These are phyloP conservation scores for Phacellophora camtschatica DNA, from an alignment of 30 jellyfish, hydroid and myxozoan genomes.

Conservation along the genomic window DNA sequence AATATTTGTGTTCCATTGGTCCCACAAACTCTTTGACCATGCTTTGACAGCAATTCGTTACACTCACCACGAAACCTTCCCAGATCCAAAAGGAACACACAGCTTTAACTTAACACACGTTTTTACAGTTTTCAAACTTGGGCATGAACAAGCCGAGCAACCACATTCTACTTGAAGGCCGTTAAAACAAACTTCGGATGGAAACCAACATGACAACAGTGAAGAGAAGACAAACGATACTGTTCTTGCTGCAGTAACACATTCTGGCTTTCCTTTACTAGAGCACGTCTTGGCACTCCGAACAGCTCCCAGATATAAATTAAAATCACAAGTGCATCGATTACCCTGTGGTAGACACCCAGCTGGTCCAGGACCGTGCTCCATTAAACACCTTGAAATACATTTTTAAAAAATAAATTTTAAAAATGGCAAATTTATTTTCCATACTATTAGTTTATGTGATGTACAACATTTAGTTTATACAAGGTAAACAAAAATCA, in stretches of 20 bases:
- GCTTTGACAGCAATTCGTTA: not conserved
- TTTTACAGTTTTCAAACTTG: constrained; percentile 33
- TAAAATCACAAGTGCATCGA: constrained; percentile 69
- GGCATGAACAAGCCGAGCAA: constrained; percentile 70
- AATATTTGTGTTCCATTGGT: no score
- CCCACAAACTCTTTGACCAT: no score
- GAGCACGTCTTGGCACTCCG: constrained; percentile 32
- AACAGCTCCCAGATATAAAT: constrained; percentile 37
- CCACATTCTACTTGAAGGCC: constrained; percentile 47
- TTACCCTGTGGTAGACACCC: constrained; percentile 79
- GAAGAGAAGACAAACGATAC: constrained; percentile 20
- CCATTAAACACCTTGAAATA: constrained; percentile 42
- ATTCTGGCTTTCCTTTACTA: constrained; percentile 30
- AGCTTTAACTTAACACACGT: constrained; percentile 49
- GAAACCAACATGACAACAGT: constrained; percentile 76
- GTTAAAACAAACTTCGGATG: constrained; percentile 65
- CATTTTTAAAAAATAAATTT: not conserved
- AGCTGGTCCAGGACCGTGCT: constrained; percentile 72
- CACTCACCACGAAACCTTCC: constrained; percentile 48
- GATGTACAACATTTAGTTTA: no score
- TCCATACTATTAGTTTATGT: no score
- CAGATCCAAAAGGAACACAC: constrained; percentile 83
- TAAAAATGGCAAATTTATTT: not conserved
- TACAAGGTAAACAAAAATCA: no score
- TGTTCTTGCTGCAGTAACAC: constrained; percentile 44